Evolutionary conservation across 2,113 vertebrate genomes (phyloP), one percentile per base, ranked within the genome.

Genomic region (Syngnathus typhle): DNA sequence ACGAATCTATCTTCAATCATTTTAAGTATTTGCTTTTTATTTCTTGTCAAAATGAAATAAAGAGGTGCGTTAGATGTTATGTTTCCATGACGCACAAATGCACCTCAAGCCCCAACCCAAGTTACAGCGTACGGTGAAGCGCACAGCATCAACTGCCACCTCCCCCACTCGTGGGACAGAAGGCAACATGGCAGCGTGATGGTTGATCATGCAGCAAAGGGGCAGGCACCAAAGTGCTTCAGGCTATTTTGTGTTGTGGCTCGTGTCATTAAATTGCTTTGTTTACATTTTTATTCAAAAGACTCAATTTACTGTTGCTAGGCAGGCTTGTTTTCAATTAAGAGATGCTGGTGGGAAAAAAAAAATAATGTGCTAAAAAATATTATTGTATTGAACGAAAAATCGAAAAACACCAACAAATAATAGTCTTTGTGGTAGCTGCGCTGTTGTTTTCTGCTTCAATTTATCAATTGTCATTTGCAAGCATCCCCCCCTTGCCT

Each of bases 141-240:
- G 44, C 65, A 23, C 5, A 68, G 73, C 71, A 37, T 39, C 10
- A 64, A 72, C 65, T 56, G 76, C 71, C 80, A 79, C 78, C 65
- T 78, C 83, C 85, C 81, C 79, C 41, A 76, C 75, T 60, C 81
- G 74, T 70, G 73, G 78, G 74, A 74, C 80, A 83, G 82, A 81
- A 82, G 76, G 83, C 79, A 76, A 66, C 70, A 47, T 70, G 65
- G 80, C 81, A 78, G 65, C 68, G 43, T 72, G 69, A 78, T 69
- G 27, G 74, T 70, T 82, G 83, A 67, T 77, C 76, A 76, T 77
- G 83, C 63, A 69, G 77, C 70, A 73, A 56, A 73, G 60, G 52
- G 61, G 68, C 68, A 67, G 59, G 72, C 59, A 52, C 37, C 69
- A 47, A 54, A 67, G 49, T 60, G 65, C 77, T 75, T 49, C 63